Evolutionary conservation across 2,888 invertebrate genomes (phyloP), one percentile per base, ranked within the genome.

Genomic region (Tachina lurida): DNA sequence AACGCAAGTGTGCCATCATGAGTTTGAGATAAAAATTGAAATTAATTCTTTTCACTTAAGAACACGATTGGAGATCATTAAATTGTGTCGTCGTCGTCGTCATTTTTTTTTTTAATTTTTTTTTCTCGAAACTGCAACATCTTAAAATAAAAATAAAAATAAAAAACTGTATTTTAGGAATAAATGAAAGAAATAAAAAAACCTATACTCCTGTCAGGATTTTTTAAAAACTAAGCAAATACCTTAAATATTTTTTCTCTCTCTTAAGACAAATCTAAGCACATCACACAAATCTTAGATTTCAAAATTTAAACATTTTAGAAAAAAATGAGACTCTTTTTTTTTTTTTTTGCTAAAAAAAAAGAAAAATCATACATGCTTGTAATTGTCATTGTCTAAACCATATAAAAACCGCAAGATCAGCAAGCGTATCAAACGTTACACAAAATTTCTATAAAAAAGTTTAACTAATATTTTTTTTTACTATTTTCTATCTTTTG

Each of bases 251-350:
- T n/a, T 56, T 79, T 65, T 65, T 13, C 54, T 43, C 13, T 56
- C n/a, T 45, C 22, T 56, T 39, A 17, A 49, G 49, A 83, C 39
- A 65, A 65, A 31, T 43, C 68, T 74, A 19, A 71, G 63, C 60
- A 76, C 89, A 89, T 90, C 89, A 90, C 90, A 90, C 90, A 90
- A 87, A 88, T 90, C 90, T 90, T 87, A 87, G 88, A 89, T 90
- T 90, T 89, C 90, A 87, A 84, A 76, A 83, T 83, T 74, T 63
- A n/a, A 70, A 68, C 41, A 76, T 65, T 83, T 76, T 60, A 56
- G 10, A 49, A 84, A 84, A 81, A 84, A 84, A 56, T 76, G 71
- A 76, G 70, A 75, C 74, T 47, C 60, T 31, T 79, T 68, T 75
- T 81, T 81, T n/a, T 31, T 79, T 68, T 62, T 12, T 10, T 13